These are phyloP conservation scores for Mythimna albipuncta DNA, from an alignment of 2,888 invertebrate genomes.

Conservation along the genomic window DNA sequence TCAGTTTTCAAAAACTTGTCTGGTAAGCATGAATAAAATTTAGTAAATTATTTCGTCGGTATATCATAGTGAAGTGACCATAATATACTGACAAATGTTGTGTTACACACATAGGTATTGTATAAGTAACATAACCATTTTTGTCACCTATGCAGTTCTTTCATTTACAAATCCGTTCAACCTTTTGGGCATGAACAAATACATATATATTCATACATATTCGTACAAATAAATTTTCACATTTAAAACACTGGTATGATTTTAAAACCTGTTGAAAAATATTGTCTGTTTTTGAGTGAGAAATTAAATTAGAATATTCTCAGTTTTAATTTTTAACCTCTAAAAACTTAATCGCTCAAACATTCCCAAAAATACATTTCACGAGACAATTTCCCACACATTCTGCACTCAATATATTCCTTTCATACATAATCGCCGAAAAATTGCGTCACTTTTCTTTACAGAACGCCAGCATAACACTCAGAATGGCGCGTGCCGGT, in stretches of 20 bases:
- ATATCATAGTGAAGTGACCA: too few species aligned
- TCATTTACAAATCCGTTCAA: too few species aligned
- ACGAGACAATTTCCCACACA: slow-evolving; percentile 43
- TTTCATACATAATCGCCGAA: slow-evolving; percentile 55
- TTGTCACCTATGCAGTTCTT: too few species aligned
- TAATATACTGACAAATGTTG: too few species aligned
- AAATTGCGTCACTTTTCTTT: slow-evolving; percentile 67
- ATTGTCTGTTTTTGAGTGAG: not conserved
- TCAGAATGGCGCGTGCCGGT: slow-evolving; percentile 83
- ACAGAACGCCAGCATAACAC: slow-evolving; percentile 80
- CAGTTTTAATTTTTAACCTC: not conserved
- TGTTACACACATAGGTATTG: too few species aligned
- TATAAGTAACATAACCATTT: too few species aligned
- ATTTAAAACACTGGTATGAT: not conserved
- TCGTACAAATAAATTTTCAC: too few species aligned
- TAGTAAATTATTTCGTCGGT: too few species aligned
- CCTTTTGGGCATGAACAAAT: too few species aligned
- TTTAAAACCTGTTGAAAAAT: not conserved
- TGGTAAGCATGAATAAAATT: too few species aligned
- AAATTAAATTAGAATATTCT: not conserved
- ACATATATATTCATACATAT: too few species aligned
- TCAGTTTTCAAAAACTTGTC: too few species aligned
- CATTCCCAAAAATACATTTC: slow-evolving; percentile 25
- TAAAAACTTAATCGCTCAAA: not conserved
- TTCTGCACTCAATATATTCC: slow-evolving; percentile 45